These are phyloP conservation scores for Alcis repandata DNA, from an alignment of 2,888 invertebrate species.

Conservation along the genomic window DNA sequence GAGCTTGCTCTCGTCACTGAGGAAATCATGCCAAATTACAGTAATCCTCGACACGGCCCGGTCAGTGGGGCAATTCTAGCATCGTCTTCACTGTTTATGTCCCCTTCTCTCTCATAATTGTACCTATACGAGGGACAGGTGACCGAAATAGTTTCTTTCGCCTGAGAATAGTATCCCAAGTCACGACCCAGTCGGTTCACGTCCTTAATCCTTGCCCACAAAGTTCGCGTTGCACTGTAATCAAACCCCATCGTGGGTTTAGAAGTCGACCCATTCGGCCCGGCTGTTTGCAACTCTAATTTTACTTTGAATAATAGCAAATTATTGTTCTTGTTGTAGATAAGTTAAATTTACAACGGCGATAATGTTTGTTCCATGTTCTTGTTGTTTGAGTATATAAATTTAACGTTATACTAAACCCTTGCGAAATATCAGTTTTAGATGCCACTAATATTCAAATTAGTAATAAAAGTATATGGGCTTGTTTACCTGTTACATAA, in stretches of 20 bases:
- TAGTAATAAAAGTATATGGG: background rate
- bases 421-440: slow-evolving; percentile 2
- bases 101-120: slow-evolving; percentile 15
- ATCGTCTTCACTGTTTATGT: slow-evolving; percentile 15
- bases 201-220: slow-evolving; percentile 49
- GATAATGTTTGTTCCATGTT: slow-evolving; percentile 25
- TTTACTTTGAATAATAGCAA: slow-evolving; percentile 34
- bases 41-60: slow-evolving; percentile 43
- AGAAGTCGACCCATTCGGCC: slow-evolving; percentile 33
- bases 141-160: background rate
- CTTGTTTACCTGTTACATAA: no score
- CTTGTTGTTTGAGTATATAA: slow-evolving; percentile 25
- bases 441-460: background rate
- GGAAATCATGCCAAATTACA: slow-evolving; percentile 36
- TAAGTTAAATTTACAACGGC: slow-evolving; percentile 33
- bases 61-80: slow-evolving; percentile 22
- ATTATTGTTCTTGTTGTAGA: slow-evolving; percentile 31
- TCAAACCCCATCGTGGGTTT: slow-evolving; percentile 30
- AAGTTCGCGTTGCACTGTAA: slow-evolving; percentile 54
- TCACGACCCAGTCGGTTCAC: slow-evolving; percentile 41
- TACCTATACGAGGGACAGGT: background rate
- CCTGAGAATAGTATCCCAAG: background rate
- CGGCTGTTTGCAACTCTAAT: slow-evolving; percentile 39
- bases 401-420: slow-evolving; percentile 5
- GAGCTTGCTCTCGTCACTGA: slow-evolving; percentile 20